Evolutionary conservation across 64 coral and sea anemone genomes (phyloP).

Genomic region (Actinia equina): DNA sequence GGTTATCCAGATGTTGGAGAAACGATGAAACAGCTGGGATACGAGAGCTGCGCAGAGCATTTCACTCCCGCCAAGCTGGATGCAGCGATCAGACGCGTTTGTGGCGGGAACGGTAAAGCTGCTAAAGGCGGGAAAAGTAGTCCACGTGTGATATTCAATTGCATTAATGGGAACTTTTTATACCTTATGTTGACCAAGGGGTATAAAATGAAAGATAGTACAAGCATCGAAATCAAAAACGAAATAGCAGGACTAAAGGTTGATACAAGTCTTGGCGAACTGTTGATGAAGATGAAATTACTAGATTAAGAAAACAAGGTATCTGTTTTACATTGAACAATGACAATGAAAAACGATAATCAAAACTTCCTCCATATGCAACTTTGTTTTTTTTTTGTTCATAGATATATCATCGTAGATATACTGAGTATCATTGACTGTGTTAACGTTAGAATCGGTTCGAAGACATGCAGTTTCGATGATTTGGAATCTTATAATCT

Average conservation of each 20-base stretch:
- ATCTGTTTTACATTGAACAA: too few relatives aligned
- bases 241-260: neutral
- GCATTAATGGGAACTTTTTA: conserved; percentile 1
- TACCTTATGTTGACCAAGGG: conserved; percentile 11
- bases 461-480: too few relatives aligned
- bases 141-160: neutral
- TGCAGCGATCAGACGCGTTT: neutral
- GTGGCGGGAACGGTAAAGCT: neutral
- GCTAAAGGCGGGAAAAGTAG: neutral
- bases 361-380: too few relatives aligned
- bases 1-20: conserved; percentile 9
- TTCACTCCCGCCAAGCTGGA: neutral
- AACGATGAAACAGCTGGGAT: neutral
- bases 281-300: neutral
- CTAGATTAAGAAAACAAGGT: neutral
- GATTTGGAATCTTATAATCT: too few relatives aligned
- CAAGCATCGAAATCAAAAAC: neutral
- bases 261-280: conserved; percentile 3
- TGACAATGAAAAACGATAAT: too few relatives aligned
- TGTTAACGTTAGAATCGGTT: too few relatives aligned
- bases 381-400: too few relatives aligned
- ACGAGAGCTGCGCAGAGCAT: neutral
- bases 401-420: too few relatives aligned
- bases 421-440: too few relatives aligned
- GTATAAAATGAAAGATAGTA: neutral